These are phyloP conservation scores for Glossosoma conforme DNA, from an alignment of 1,140 invertebrate genomes.

Conservation along the genomic window DNA sequence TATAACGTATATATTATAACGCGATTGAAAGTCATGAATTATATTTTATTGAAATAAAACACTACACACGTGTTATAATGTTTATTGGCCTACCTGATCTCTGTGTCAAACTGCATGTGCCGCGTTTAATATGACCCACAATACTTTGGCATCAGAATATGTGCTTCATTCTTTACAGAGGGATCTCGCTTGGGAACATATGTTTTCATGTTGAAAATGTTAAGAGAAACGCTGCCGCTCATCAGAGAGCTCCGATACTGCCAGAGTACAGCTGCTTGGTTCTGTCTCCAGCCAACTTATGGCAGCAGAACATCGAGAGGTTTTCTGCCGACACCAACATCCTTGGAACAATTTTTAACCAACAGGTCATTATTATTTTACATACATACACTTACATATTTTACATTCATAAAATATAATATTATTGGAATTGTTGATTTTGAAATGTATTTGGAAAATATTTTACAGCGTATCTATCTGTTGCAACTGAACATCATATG, in stretches of 20 bases:
- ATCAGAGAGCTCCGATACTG: constrained; percentile 55
- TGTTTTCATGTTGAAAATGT: constrained; percentile 85
- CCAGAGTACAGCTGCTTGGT: constrained; percentile 89
- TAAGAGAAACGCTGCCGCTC: constrained; percentile 54
- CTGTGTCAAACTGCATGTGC: too few species aligned
- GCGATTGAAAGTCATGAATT: too few species aligned
- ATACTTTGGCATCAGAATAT: too few species aligned
- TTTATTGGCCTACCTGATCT: too few species aligned
- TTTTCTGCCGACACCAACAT: constrained; percentile 75
- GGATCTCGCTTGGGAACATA: constrained; percentile 67
- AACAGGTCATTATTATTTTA: constrained; percentile 58
- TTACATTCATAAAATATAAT: not conserved
- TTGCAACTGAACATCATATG: too few species aligned
- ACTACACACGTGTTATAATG: too few species aligned
- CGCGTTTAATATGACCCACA: too few species aligned
- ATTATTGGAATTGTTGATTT: not conserved
- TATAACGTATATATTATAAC: too few species aligned
- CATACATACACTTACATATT: constrained; percentile 9
- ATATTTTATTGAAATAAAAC: too few species aligned
- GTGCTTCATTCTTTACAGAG: constrained; percentile 49
- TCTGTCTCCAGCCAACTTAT: constrained; percentile 91
- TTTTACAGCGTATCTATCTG: not conserved
- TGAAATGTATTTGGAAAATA: not conserved
- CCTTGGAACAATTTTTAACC: constrained; percentile 72
- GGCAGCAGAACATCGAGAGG: constrained; percentile 75